Base-by-base conservation (phyloP, 2,888 invertebrate genomes). In the Melangyna quadrimaculata region DNA sequence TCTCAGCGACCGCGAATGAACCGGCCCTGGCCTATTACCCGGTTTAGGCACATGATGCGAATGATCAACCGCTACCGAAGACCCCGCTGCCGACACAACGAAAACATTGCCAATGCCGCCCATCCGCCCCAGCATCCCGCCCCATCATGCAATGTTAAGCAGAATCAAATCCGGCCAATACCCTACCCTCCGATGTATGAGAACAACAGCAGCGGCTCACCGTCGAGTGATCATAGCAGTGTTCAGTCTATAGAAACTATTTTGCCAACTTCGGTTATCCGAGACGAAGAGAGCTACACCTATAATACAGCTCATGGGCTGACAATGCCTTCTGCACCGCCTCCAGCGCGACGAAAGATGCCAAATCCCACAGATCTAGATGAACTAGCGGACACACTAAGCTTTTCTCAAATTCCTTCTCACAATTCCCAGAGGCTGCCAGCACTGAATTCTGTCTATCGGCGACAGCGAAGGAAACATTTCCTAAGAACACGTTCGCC, bases 341-440 rank as follows among this genome's bases (percentile, higher is more conserved):
- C 93, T 17, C 93, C 93, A 27, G 91, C 92, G 22, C 90, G 93
- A 12, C 92, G 93, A 59, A 93, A 93, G 89, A 93, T 93, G 89
- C 92, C 92, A 73, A 93, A 91, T 89, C 93, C 91, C 87, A 92
- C 92, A 29, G 92, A 91, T 86, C 90, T 94, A 84, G 93, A 93
- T 89, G 94, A 94, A 83, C 90, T 94, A 73, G 93, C 94, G 82
- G 94, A 94, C 88, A 92, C 94, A 22, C 90, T 94, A 80, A 93
- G 94, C 9, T 93, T 93, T 78, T 91, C 93, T 14, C 91, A 91
- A 78, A 80, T 84, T 61, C 74, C 87, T 37, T 53, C 88, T 37
- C n/a, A n/a, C n/a, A 73, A 87, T 67, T 55, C 78, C 53, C 90
- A 88, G 53, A 88, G 90, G 61, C 88, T 89, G 89, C 92, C 88